Base-by-base conservation (phyloP, 2,113 vertebrate species). In the Aspidoscelis tigris region DNA sequence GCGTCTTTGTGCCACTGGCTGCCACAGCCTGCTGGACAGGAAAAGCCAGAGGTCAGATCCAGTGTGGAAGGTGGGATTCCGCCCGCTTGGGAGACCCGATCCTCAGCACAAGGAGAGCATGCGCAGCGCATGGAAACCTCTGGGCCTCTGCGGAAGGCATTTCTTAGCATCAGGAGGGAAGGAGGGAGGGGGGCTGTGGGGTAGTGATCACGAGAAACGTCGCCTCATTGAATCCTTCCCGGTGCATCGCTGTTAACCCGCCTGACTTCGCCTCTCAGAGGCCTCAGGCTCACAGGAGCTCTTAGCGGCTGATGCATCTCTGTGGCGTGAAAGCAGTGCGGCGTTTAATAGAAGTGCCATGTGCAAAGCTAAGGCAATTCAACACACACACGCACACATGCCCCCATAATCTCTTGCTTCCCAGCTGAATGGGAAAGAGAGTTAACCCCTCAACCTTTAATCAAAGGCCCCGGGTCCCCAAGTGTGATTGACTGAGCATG, bases 381-480 rank as follows among this genome's bases (percentile, higher is more conserved):
- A 61, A 47, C 14, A 33, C 4, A 2, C 4, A 8, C 61, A 2
- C 4, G 5, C 61, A 68, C 20, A 2, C 61, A 11, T 65, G 21
- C 39, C 41, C 22, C 8, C 18, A 11, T 11, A 26, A 21, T 66
- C 20, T 53, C 8, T 47, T 4, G 61, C 81, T 47, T 76, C 14
- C 61, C 61, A 68, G 22, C 73, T 8, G 61, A 76, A 68, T 16
- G 61, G 26, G 43, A 83, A 33, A 33, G 58, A 66, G 39, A 39
- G 73, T 83, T 83, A 83, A 76, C 73, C 44, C 43, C 10, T 8
- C 65, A 53, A 76, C 73, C 81, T 83, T 83, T 76, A 68, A 83
- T 83, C 81, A 83, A 55, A 83, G 73, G 81, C 65, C 53, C 64
- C 12, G 24, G 64, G 53, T 76, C 73, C 64, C 64, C n/a, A 33